These are phyloP conservation scores for Poicephalus meyeri DNA, from an alignment of 2,113 vertebrate genomes.

Conservation along the genomic window DNA sequence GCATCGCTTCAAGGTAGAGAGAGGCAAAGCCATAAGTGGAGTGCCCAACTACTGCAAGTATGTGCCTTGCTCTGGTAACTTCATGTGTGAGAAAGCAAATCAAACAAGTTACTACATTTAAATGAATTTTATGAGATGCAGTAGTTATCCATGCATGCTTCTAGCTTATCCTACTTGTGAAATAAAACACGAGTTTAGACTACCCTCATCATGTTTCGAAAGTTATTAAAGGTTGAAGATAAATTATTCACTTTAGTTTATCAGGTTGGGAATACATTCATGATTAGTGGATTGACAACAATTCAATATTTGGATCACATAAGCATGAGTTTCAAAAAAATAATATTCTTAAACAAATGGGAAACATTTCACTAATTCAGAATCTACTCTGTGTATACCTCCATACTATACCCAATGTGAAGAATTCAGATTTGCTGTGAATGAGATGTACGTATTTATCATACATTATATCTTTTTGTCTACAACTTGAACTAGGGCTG, in stretches of 20 bases:
- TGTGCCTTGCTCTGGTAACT: not conserved
- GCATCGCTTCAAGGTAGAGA: not conserved
- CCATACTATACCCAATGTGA: not conserved
- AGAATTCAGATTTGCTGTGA: not conserved
- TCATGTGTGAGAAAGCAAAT: not conserved
- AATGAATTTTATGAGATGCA: not conserved
- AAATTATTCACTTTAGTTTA: not conserved
- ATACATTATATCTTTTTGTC: not conserved
- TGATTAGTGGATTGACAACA: not conserved
- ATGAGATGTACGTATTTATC: not conserved
- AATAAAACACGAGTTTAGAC: not conserved
- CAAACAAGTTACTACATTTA: not conserved
- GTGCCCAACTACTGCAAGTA: not conserved
- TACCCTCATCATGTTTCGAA: not conserved
- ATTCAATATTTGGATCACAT: accelerated
- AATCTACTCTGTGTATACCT: not conserved
- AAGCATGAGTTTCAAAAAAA: not conserved
- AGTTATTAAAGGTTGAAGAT: not conserved
- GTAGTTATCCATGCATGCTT: not conserved
- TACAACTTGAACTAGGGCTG: not conserved
- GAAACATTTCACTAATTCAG: not conserved
- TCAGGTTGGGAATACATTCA: not conserved
- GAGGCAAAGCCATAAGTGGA: not conserved
- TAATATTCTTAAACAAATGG: not conserved
- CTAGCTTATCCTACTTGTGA: not conserved